These are phyloP conservation scores for Rhineura floridana DNA, from an alignment of 2,113 vertebrate species.

Conservation along the genomic window DNA sequence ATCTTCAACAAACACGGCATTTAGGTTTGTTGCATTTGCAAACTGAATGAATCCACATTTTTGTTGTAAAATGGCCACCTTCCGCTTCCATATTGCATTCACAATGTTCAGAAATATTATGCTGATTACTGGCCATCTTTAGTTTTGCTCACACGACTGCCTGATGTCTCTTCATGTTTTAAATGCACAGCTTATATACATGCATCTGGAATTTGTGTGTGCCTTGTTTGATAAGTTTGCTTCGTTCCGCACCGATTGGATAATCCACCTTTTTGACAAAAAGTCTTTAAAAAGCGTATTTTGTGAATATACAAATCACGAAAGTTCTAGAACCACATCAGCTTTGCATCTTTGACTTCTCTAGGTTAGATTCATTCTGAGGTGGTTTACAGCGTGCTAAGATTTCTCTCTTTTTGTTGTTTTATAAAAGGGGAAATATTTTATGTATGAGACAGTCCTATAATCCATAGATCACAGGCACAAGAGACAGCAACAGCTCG, in stretches of 20 bases:
- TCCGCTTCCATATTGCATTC: background rate
- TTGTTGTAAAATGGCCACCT: background rate
- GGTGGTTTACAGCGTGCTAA: constrained; percentile 41
- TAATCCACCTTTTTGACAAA: background rate
- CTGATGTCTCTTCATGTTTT: background rate
- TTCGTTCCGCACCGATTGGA: no score
- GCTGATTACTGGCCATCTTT: background rate
- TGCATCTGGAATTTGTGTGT: no score
- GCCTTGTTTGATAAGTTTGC: no score
- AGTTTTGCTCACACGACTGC: background rate
- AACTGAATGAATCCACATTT: background rate
- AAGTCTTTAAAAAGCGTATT: constrained; percentile 19
- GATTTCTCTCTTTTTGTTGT: constrained; percentile 38
- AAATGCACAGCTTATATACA: no score
- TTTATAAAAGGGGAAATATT: constrained; percentile 27
- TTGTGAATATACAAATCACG: background rate
- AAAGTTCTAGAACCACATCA: constrained; percentile 39
- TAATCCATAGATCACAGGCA: constrained; percentile 38
- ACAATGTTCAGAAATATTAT: background rate
- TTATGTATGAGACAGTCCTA: constrained; percentile 28
- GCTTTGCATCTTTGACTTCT: constrained; percentile 30
- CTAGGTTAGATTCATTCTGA: background rate
- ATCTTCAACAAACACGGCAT: constrained; percentile 34
- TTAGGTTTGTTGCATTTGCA: background rate
- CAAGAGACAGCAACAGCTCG: constrained; percentile 4